Evolutionary conservation across 2,113 vertebrate species (phyloP).

Genomic region (Sinosuthora webbiana): DNA sequence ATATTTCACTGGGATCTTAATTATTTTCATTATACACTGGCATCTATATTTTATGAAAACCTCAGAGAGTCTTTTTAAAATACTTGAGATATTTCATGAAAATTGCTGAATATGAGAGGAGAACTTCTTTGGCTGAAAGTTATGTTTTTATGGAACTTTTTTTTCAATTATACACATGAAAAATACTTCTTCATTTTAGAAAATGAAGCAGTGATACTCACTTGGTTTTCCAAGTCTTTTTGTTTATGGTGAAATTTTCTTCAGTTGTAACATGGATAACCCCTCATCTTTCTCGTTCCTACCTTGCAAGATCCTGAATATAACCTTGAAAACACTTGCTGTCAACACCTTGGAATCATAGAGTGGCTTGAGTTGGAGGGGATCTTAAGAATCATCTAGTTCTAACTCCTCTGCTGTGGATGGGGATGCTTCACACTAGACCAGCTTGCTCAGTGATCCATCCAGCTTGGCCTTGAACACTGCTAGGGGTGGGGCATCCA

Average conservation of each 20-base stretch:
- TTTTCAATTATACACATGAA: not conserved
- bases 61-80: not conserved
- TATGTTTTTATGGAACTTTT: not conserved
- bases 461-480: not conserved
- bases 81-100: not conserved
- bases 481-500: not conserved
- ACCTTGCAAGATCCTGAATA: not conserved
- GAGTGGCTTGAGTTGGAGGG: not conserved
- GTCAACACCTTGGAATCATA: not conserved
- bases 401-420: not conserved
- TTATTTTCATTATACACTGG: not conserved
- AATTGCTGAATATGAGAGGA: not conserved
- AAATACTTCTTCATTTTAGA: not conserved
- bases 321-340: not conserved
- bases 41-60: slow-evolving; percentile 30
- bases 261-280: not conserved
- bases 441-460: not conserved
- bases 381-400: not conserved
- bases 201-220: not conserved
- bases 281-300: not conserved
- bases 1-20: not conserved
- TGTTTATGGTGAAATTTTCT: not conserved
- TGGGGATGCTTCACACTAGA: not conserved
- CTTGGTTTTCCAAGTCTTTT: not conserved
- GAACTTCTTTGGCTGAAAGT: not conserved